Conservation (phyloP, 2,113 vertebrate species). For the Tragelaphus buxtoni region DNA sequence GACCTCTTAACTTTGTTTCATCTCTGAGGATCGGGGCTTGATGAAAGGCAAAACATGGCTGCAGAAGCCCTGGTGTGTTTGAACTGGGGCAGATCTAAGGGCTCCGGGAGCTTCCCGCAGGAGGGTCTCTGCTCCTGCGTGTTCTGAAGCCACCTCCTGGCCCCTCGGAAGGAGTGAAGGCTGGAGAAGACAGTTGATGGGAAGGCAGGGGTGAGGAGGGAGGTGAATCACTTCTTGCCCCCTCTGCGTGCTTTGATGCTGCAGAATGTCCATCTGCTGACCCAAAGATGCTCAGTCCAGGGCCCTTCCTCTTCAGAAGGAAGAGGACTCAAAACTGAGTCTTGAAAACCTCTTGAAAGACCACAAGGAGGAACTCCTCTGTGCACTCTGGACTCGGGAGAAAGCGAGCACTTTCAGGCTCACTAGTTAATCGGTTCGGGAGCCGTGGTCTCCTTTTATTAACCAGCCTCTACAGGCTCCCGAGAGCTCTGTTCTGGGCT, state of each 20-base stretch:
- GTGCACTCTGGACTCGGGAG: background rate
- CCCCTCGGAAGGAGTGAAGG: background rate
- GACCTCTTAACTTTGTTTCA: background rate
- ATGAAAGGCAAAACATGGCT: background rate
- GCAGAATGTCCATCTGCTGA: background rate
- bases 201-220: background rate
- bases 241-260: rapidly evolving
- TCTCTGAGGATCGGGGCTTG: background rate
- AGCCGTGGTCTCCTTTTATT: background rate
- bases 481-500: background rate
- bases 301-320: background rate
- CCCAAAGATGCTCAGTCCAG: background rate
- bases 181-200: background rate
- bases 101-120: background rate
- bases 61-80: background rate
- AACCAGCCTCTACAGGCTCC: background rate
- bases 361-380: background rate
- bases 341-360: background rate
- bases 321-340: background rate
- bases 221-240: background rate
- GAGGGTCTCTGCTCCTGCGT: background rate
- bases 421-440: rapidly evolving
- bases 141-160: background rate
- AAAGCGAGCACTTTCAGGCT: background rate
- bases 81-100: background rate